These are phyloP conservation scores for Brachionus sp. DNA, from an alignment of 1,140 invertebrate genomes.

Conservation along the genomic window DNA sequence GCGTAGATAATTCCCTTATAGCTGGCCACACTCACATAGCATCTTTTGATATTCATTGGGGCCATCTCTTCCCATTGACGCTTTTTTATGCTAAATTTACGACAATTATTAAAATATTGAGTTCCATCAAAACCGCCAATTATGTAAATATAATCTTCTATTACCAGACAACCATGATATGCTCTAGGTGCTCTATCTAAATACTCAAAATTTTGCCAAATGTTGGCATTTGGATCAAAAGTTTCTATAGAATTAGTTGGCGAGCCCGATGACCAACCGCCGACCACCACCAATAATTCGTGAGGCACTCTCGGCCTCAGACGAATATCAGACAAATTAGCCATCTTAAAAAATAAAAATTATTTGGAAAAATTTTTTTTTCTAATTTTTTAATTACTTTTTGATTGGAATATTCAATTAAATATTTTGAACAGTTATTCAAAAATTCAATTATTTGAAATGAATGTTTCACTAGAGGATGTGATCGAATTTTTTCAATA, in stretches of 20 bases:
- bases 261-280: constrained; percentile 71
- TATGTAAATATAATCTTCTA: constrained; percentile 48
- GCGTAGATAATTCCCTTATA: constrained; percentile 74
- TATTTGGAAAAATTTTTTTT: constrained; percentile 51
- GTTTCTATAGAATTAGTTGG: constrained; percentile 72
- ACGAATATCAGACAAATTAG: neutral
- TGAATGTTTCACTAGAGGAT: constrained; percentile 65
- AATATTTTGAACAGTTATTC: constrained; percentile 71
- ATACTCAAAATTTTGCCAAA: constrained; percentile 14
- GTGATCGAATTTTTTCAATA: constrained; percentile 59
- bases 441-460: constrained; percentile 68
- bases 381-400: constrained; percentile 55
- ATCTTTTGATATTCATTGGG: constrained; percentile 48
- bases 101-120: constrained; percentile 50
- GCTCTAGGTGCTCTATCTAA: constrained; percentile 46
- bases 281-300: constrained; percentile 64
- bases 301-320: constrained; percentile 64
- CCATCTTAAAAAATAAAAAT: neutral
- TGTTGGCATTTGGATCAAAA: constrained; percentile 63
- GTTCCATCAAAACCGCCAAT: constrained; percentile 52
- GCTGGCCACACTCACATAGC: constrained; percentile 66
- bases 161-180: constrained; percentile 49
- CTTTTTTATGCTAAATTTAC: constrained; percentile 48
- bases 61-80: constrained; percentile 48
- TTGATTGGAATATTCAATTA: constrained; percentile 69